These are phyloP conservation scores for Timandra comae DNA, from an alignment of 2,888 invertebrate genomes.

Conservation along the genomic window DNA sequence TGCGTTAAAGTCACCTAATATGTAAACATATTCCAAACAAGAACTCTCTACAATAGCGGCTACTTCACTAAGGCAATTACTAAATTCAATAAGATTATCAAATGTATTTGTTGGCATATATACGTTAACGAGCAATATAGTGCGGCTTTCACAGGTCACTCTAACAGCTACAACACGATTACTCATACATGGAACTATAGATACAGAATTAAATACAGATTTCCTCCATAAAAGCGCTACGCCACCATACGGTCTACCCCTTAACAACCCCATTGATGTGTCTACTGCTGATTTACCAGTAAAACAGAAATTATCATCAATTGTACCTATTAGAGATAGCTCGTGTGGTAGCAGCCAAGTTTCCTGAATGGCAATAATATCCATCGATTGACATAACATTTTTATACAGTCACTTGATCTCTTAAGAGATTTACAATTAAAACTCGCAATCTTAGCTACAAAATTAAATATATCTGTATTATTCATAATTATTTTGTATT, in stretches of 20 bases:
- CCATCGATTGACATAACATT: conserved; percentile 8
- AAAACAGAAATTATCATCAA: conserved; percentile 4
- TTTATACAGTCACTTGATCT: conserved; percentile 12
- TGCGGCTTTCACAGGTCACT: conserved; percentile 1
- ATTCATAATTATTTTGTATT: conserved; percentile 4
- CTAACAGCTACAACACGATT: not conserved
- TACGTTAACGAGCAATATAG: conserved; percentile 12
- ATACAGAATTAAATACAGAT: not conserved
- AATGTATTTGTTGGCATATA: conserved; percentile 19
- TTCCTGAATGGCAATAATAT: not conserved
- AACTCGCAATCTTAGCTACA: not conserved
- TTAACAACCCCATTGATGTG: conserved; percentile 1
- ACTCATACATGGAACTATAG: not conserved
- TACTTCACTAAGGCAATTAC: conserved; percentile 14
- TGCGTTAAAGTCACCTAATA: conserved; percentile 19
- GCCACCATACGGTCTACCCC: not conserved
- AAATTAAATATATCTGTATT: not conserved
- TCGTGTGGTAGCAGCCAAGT: conserved; percentile 11
- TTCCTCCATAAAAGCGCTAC: not conserved
- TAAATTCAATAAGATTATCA: conserved; percentile 17
- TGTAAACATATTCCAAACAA: conserved; percentile 10
- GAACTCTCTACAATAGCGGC: conserved; percentile 12
- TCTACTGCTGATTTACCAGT: conserved; percentile 12
- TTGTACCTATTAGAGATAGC: conserved; percentile 1
- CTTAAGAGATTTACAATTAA: conserved; percentile 12